Conservation (phyloP, 2,113 vertebrate species). For the Tupaia chinensis region DNA sequence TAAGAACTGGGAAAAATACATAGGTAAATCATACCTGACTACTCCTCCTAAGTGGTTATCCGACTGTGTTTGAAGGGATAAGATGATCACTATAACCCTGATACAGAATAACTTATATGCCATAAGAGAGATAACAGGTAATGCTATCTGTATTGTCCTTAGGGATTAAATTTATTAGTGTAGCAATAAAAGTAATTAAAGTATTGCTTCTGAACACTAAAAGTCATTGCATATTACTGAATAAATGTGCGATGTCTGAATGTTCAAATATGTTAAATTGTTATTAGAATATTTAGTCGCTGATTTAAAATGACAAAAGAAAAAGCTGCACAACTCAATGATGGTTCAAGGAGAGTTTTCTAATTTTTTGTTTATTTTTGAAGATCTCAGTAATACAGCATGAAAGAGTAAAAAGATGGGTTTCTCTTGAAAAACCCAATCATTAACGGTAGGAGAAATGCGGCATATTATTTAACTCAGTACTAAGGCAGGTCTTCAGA, state of each 20-base stretch:
- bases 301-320: neutral
- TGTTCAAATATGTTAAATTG: constrained; percentile 33
- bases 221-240: neutral
- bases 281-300: constrained; percentile 40
- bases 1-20: neutral
- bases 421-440: constrained; percentile 18
- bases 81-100: neutral
- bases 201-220: neutral
- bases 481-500: neutral
- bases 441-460: constrained; percentile 2
- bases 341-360: constrained; percentile 37
- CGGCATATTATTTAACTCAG: neutral
- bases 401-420: neutral
- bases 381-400: neutral
- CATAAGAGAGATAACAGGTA: neutral
- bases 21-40: neutral
- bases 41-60: neutral
- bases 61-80: neutral
- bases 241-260: neutral
- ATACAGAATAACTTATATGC: neutral
- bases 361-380: constrained; percentile 44
- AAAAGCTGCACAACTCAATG: neutral
- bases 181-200: constrained; percentile 39
- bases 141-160: neutral
- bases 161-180: constrained; percentile 26